Conservation (phyloP, 64 coral and sea anemone genomes). For the Montipora sp. region DNA sequence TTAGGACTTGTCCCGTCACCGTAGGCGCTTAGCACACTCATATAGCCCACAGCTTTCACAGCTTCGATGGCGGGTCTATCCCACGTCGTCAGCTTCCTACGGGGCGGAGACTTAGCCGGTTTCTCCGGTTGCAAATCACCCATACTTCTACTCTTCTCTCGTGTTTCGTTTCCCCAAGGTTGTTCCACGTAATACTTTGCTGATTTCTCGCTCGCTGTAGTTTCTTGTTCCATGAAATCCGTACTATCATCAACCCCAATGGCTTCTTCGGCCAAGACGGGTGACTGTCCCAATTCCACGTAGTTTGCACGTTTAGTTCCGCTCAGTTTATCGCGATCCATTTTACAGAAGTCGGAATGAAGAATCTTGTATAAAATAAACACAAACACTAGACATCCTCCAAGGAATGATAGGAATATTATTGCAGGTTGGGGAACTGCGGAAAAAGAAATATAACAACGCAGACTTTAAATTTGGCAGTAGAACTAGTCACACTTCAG, state of each 20-base stretch:
- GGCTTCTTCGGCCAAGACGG: neutral
- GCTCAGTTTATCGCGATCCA: conserved; percentile 14
- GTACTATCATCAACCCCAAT: neutral
- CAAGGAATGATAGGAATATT: conserved; percentile 65
- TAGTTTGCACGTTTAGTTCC: conserved; percentile 9
- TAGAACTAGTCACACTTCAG: too few relatives aligned
- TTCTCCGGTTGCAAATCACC: conserved; percentile 19
- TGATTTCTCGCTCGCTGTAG: conserved; percentile 6
- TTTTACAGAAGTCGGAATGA: conserved; percentile 45
- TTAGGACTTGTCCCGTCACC: conserved; percentile 29
- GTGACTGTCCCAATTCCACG: conserved; percentile 27
- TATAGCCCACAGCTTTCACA: conserved; percentile 10
- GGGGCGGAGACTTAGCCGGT: neutral
- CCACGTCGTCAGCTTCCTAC: conserved; percentile 17
- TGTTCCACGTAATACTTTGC: neutral
- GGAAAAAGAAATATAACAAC: neutral
- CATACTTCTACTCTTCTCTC: conserved; percentile 20
- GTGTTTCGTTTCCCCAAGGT: neutral
- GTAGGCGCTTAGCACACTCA: conserved; percentile 55
- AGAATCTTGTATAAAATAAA: conserved; percentile 71
- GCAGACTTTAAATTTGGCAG: neutral
- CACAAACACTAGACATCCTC: conserved; percentile 61
- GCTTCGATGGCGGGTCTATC: neutral
- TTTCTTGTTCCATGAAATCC: conserved; percentile 9
- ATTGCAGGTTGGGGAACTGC: conserved; percentile 65